Percentiles rank a stretch among this genome's conserved stretches.
Evolutionary conservation across 1,140 invertebrate genomes (phyloP).

Genomic region (Dendroctonus valens): DNA sequence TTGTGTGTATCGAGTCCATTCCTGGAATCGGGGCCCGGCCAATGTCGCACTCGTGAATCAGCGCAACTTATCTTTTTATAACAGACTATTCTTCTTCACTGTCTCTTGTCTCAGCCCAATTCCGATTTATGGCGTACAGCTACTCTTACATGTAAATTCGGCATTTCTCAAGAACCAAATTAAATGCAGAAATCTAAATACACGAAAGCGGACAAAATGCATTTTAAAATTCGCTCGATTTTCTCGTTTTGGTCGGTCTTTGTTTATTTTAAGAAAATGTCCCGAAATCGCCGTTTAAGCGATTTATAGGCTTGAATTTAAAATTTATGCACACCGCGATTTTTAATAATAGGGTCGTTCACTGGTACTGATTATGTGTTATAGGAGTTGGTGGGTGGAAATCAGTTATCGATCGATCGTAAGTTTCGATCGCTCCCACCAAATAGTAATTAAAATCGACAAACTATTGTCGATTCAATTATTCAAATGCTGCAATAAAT

Average conservation of each 20-base stretch:
- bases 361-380: too few relatives aligned
- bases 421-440: too few relatives aligned
- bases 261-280: conserved; percentile 26
- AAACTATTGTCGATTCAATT: too few relatives aligned
- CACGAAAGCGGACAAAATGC: conserved; percentile 32
- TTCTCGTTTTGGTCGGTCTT: conserved; percentile 20
- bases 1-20: conserved; percentile 6
- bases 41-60: conserved; percentile 38
- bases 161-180: conserved; percentile 34
- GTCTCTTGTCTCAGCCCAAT: conserved; percentile 30
- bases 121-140: conserved; percentile 38
- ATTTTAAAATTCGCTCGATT: conserved; percentile 19
- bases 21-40: conserved; percentile 12
- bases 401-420: too few relatives aligned
- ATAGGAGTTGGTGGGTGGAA: too few relatives aligned
- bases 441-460: too few relatives aligned
- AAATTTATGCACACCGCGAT: conserved; percentile 20
- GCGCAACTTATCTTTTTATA: conserved; percentile 39
- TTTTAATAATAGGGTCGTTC: conserved; percentile 13
- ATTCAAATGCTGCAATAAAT: too few relatives aligned
- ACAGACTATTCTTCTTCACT: conserved; percentile 39
- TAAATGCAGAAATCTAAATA: conserved; percentile 39
- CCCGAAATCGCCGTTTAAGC: conserved; percentile 10
- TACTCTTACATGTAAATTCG: conserved; percentile 40
- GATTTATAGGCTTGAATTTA: conserved; percentile 17